A percentile compares a stretch with the other conserved stretches of the same genome.
phyloP scores from a whole-genome alignment of 64 coral and sea anemone species.

The Anthopleura sola region DNA sequence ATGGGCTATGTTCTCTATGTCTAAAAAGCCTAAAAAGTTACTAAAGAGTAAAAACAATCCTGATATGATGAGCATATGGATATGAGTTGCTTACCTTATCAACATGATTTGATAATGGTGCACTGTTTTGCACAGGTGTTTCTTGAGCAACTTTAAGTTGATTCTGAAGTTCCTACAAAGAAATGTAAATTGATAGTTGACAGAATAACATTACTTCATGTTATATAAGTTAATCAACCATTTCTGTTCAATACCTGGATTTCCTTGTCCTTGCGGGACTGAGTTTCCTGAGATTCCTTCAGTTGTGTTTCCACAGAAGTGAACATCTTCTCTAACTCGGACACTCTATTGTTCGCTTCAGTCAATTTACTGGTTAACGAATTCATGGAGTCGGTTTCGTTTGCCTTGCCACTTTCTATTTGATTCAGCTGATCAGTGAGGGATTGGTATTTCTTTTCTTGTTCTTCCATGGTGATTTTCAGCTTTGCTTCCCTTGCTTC shows the following conservation, averaged over 20 bases:
- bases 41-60: too few relatives aligned
- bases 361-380: slow-evolving; percentile 61
- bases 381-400: slow-evolving; percentile 50
- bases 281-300: slow-evolving; percentile 41
- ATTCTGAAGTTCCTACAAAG: slow-evolving; percentile 27
- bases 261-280: slow-evolving; percentile 63
- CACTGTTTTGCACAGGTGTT: slow-evolving; percentile 16
- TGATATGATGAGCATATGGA: not conserved
- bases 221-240: too few relatives aligned
- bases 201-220: too few relatives aligned
- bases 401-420: slow-evolving; percentile 24
- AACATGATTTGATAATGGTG: slow-evolving; percentile 29
- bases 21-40: too few relatives aligned
- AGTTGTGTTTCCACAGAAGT: slow-evolving; percentile 58
- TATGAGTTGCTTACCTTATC: not conserved
- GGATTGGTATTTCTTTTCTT: slow-evolving; percentile 49
- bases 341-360: slow-evolving; percentile 64
- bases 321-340: slow-evolving; percentile 55
- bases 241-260: too few relatives aligned
- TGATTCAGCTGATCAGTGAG: slow-evolving; percentile 46
- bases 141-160: slow-evolving; percentile 47
- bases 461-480: slow-evolving; percentile 20
- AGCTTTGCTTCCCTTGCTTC: slow-evolving; percentile 63
- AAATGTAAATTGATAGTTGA: not conserved
- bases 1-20: too few relatives aligned